A percentile compares a stretch with the other conserved stretches of the same genome.
Evolutionary conservation across 2,113 vertebrate genomes (phyloP).

Genomic region (Mobula birostris): DNA sequence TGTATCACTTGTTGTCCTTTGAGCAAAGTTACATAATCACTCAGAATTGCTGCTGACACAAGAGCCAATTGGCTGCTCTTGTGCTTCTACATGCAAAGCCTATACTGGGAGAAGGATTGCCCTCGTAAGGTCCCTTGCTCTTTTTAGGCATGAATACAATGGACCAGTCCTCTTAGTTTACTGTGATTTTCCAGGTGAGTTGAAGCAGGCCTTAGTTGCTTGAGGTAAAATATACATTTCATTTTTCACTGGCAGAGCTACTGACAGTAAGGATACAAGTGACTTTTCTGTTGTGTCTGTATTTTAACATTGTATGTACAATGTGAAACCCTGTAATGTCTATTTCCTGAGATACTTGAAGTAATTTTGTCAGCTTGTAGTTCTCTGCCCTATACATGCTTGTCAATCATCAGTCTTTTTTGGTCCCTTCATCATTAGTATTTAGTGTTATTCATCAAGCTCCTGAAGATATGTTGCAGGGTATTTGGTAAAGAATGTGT

Average conservation of each 20-base stretch:
- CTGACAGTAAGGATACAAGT: background rate
- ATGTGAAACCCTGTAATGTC: background rate
- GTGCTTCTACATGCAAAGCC: background rate
- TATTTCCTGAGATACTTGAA: background rate
- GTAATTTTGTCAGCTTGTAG: background rate
- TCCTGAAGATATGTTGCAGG: background rate
- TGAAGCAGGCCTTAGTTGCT: background rate
- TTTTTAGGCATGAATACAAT: background rate
- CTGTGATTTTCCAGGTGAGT: background rate
- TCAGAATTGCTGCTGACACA: background rate
- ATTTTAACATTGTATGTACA: background rate
- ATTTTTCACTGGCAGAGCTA: background rate
- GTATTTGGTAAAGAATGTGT: slow-evolving; percentile 14
- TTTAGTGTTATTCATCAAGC: background rate
- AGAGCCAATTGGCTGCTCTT: slow-evolving; percentile 1
- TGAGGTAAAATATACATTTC: slow-evolving; percentile 20
- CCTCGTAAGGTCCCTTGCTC: background rate
- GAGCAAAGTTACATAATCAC: background rate
- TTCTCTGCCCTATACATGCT: background rate
- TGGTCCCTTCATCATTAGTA: background rate
- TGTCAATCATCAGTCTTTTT: background rate
- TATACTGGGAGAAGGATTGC: no score
- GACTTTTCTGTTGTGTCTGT: background rate
- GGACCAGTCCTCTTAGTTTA: background rate
- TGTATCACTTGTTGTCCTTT: slow-evolving; percentile 12